These are phyloP conservation scores for Himalopsyche anomala DNA, from an alignment of 2,888 invertebrate species.

Conservation along the genomic window DNA sequence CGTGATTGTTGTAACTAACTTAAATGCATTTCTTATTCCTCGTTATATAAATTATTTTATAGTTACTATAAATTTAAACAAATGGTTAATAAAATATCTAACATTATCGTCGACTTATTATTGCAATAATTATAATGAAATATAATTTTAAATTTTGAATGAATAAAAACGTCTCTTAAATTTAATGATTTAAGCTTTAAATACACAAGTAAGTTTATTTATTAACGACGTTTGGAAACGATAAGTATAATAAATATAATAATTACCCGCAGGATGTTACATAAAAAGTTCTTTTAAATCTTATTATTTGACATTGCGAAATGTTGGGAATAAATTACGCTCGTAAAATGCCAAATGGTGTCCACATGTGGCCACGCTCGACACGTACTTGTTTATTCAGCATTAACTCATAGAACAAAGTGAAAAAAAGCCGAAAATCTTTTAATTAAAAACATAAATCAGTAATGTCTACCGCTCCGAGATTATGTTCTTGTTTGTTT, in stretches of 20 bases:
- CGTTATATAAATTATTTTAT: too few species aligned
- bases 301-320: conserved; percentile 42
- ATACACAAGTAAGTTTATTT: too few species aligned
- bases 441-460: conserved; percentile 37
- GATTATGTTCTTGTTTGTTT: conserved; percentile 17
- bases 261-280: conserved; percentile 39
- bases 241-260: conserved; percentile 20
- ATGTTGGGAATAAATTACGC: conserved; percentile 35
- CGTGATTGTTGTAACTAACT: too few species aligned
- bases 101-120: too few species aligned
- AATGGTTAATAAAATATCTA: too few species aligned
- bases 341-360: conserved; percentile 43
- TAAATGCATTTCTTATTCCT: too few species aligned
- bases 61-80: too few species aligned
- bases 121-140: too few species aligned
- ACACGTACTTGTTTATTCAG: conserved; percentile 19
- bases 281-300: conserved; percentile 42
- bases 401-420: conserved; percentile 37
- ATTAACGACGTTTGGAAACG: too few species aligned
- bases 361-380: conserved; percentile 40
- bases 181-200: too few species aligned
- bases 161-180: too few species aligned
- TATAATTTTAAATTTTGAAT: too few species aligned
- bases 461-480: conserved; percentile 22
- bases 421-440: conserved; percentile 40